Base-by-base conservation (phyloP, 37 sponge, comb jelly and placozoan species). In the Hexactinellida sp. region DNA sequence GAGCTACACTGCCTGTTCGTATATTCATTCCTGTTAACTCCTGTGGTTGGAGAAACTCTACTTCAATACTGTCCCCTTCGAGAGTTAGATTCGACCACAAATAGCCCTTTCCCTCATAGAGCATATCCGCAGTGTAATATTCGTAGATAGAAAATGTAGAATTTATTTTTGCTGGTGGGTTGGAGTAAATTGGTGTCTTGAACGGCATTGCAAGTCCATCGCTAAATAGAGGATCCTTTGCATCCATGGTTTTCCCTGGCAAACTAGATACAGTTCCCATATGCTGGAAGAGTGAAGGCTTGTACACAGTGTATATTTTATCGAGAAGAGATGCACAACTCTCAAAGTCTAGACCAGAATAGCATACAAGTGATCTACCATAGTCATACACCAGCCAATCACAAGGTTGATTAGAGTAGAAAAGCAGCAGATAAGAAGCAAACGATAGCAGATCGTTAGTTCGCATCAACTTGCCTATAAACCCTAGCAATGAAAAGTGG, bases 401-500 rank as follows among this genome's bases (percentile, higher is more conserved):
- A n/a, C 24, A 39, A 23, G 86, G 86, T 85, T 85, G 86, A 36
- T 85, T 54, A 24, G 25, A 24, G 28, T 85, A 85, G 54, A 63
- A 85, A n/a, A 85, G 52, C 3, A 51, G 39, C 25, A 85, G 37
- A 71, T 51, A 85, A 5, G 1, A 24, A 71, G 82, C 83, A n/a
- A 85, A 85, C 82, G 54, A 7, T 9, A 51, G 1, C 37, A 85
- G 83, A 41, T 85, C 86, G 25, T 85, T 39, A 41, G n/a, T 9
- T 7, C 54, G 82, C 37, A 51, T 51, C 13, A 85, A 54, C 36
- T 85, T 85, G 23, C 86, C 86, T 47, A 85, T 85, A n/a, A 85
- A 85, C 82, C 86, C 86, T 24, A 85, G 32, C 23, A 5, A 5
- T 36, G 86, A 82, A 38, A 85, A 85, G 32, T 82, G 54, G 3